Evolutionary conservation across 2,888 invertebrate genomes (phyloP).

Genomic region (Rhorus exstirpatorius): DNA sequence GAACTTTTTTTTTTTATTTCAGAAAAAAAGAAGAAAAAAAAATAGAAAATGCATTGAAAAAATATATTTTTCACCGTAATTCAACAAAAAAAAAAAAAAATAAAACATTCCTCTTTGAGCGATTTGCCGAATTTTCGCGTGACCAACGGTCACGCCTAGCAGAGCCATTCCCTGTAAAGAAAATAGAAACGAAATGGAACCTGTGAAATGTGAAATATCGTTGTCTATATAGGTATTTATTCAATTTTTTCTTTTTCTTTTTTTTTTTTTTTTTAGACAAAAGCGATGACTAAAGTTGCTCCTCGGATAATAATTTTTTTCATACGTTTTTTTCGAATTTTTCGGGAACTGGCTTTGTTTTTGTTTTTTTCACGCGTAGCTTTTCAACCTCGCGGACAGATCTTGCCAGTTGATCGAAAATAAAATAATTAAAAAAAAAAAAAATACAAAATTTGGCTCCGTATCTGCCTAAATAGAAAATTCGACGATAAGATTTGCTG

Average conservation of each 20-base stretch:
- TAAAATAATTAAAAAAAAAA: not conserved
- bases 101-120: constrained; percentile 67
- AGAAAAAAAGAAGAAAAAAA: not conserved
- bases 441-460: constrained; percentile 27
- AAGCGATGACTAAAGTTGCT: not conserved
- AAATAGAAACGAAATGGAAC: constrained; percentile 3
- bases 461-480: constrained; percentile 62
- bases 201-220: constrained; percentile 13
- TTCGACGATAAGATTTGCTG: constrained; percentile 51
- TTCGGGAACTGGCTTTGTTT: not conserved
- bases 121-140: constrained; percentile 40
- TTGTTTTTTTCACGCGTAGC: no score
- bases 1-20: no score
- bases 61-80: constrained; percentile 29
- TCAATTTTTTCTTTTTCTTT: no score
- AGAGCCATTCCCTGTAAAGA: constrained; percentile 47
- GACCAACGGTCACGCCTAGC: constrained; percentile 29
- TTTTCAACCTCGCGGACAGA: no score
- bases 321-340: constrained; percentile 15
- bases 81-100: no score
- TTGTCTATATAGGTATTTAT: constrained; percentile 7
- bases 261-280: not conserved
- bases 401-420: constrained; percentile 16
- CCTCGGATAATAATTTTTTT: constrained; percentile 10
- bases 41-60: constrained; percentile 4